Percentiles rank a stretch among this genome's conserved stretches.
These are phyloP conservation scores for Ellobium chinense DNA, from an alignment of 2,888 invertebrate genomes.

Conservation along the genomic window DNA sequence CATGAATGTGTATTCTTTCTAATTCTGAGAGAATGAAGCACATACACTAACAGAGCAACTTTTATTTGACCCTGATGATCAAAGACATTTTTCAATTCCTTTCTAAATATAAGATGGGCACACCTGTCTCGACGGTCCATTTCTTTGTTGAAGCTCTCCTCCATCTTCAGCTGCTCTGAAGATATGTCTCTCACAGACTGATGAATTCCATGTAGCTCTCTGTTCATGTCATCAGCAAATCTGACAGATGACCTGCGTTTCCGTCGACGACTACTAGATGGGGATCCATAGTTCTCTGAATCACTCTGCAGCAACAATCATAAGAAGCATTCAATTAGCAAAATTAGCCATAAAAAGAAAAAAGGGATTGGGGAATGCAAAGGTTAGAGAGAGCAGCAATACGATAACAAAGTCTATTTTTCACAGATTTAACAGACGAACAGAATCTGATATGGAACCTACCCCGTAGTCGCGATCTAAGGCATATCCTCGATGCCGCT, in stretches of 20 bases:
- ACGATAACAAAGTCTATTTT: too few species aligned
- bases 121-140: constrained; percentile 72
- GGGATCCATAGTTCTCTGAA: constrained; percentile 68
- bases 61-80: not conserved
- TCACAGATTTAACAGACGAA: too few species aligned
- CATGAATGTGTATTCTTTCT: too few species aligned
- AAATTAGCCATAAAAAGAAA: too few species aligned
- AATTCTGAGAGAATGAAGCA: too few species aligned
- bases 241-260: constrained; percentile 65
- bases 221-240: constrained; percentile 74
- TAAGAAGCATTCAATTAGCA: too few species aligned
- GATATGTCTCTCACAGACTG: constrained; percentile 74
- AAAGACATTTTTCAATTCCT: too few species aligned
- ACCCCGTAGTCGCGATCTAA: constrained; percentile 70
- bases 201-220: constrained; percentile 70
- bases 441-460: too few species aligned
- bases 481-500: constrained; percentile 58
- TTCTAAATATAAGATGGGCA: too few species aligned
- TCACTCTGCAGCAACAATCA: too few species aligned
- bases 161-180: constrained; percentile 72
- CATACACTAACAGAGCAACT: not conserved
- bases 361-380: too few species aligned
- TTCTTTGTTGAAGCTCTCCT: constrained; percentile 69
- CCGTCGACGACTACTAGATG: constrained; percentile 54
- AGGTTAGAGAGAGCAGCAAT: too few species aligned